Evolutionary conservation across 2,888 invertebrate genomes (phyloP).

Genomic region (Diarsia rubi): DNA sequence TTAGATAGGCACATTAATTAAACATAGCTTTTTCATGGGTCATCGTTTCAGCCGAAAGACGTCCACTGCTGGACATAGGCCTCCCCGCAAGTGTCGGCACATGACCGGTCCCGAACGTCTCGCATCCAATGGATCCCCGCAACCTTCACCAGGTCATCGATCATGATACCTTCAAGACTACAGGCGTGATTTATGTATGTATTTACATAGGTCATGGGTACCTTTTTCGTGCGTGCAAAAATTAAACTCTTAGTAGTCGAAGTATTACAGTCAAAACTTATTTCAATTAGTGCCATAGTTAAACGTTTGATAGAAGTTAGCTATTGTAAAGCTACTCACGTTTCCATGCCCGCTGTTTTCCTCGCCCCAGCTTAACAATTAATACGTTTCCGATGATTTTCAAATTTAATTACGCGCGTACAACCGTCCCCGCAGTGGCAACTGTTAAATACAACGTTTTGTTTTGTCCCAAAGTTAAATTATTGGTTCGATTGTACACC

Average conservation of each 20-base stretch:
- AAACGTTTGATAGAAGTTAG: background rate
- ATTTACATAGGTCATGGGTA: too few relatives aligned
- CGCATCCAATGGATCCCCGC: too few relatives aligned
- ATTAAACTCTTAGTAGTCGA: background rate
- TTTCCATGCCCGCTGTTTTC: background rate
- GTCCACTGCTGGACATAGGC: too few relatives aligned
- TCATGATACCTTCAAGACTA: too few relatives aligned
- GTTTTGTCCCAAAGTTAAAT: conserved; percentile 57
- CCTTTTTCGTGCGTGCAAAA: background rate
- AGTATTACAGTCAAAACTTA: background rate
- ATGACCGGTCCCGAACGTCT: too few relatives aligned
- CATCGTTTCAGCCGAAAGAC: too few relatives aligned
- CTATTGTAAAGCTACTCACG: conserved; percentile 11
- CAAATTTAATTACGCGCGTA: conserved; percentile 66
- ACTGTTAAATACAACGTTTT: conserved; percentile 62
- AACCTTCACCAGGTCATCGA: too few relatives aligned
- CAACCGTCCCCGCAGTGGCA: conserved; percentile 51
- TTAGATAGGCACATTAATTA: background rate
- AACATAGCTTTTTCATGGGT: background rate
- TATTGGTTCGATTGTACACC: conserved; percentile 59
- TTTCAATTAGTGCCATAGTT: background rate
- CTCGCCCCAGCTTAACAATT: conserved; percentile 56
- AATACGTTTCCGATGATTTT: conserved; percentile 68
- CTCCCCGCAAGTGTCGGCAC: too few relatives aligned
- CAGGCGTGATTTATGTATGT: too few relatives aligned